Evolutionary conservation across 2,113 vertebrate species (phyloP), one percentile per base, ranked within the genome.

Genomic region (Ammospiza nelsoni): DNA sequence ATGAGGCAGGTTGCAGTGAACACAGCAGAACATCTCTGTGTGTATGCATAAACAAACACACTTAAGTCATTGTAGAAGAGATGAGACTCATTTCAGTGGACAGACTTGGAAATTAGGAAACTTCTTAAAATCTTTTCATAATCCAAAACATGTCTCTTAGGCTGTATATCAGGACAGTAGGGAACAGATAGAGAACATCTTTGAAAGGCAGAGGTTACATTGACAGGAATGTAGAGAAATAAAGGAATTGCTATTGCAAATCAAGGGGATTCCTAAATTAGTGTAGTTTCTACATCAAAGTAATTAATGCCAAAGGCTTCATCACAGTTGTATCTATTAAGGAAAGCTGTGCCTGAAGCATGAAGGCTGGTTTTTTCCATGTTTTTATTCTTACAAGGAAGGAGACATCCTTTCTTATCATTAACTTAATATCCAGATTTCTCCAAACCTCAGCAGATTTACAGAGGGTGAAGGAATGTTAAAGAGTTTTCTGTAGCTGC

Each of bases 341-440:
- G 33, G 13, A 90, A 76, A 84, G 11, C 14, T 77, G 48, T 52
- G 16, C 22, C 49, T 90, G 52, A 78, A 83, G 44, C 78, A 59
- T 48, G 46, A 95, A 92, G 68, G 15, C 39, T 92, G 52, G 66
- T 91, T n/a, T 75, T 92, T 41, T 44, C 18, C 17, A 67, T 13
- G 8, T 33, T 84, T 92, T 92, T 67, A 59, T 62, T 74, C 54
- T 87, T 73, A 71, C 13, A 62, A 55, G 31, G 12, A 74, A 77
- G 62, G 44, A 43, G 27, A 22, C 3, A 1, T 79, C 82, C 33
- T 77, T 96, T 88, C 63, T 72, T 81, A 58, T 33, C 62, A 77
- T 90, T 91, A 90, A 81, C 80, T 84, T 91, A 61, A 87, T 71
- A 28, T 79, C 39, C 28, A 62, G 51, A 68, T 87, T 92, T 87